A percentile compares a stretch with the other conserved stretches of the same genome.
phyloP scores from a whole-genome alignment of 2,113 vertebrate genomes.

The Tichodroma muraria region DNA sequence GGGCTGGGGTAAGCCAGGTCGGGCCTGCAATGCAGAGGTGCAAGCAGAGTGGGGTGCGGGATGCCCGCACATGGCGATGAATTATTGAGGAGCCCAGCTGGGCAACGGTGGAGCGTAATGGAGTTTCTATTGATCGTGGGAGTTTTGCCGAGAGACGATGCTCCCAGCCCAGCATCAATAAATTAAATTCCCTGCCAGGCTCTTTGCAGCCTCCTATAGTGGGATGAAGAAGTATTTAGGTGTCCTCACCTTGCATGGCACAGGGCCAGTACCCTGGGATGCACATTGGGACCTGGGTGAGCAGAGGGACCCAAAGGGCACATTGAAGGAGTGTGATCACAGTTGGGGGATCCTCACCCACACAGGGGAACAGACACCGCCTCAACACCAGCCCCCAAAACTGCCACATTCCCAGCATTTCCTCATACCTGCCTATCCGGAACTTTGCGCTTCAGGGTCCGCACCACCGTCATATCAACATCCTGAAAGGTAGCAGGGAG shows the following conservation, averaged over 20 bases:
- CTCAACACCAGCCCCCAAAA: not conserved
- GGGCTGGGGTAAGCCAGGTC: not conserved
- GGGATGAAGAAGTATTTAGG: not conserved
- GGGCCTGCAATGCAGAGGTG: conserved; percentile 44
- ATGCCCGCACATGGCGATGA: not conserved
- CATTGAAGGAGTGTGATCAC: not conserved
- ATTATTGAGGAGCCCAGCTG: conserved; percentile 57
- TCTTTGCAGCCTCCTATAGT: not conserved
- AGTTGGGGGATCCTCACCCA: not conserved
- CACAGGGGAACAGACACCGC: not conserved
- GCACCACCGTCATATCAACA: not conserved
- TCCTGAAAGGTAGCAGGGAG: conserved; percentile 14
- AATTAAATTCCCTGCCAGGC: conserved; percentile 25
- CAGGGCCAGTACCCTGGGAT: not conserved
- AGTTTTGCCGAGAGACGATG: conserved; percentile 21
- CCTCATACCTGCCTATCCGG: conserved; percentile 25
- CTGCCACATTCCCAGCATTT: not conserved
- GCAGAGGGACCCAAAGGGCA: not conserved
- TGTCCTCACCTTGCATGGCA: not conserved
- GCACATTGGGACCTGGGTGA: not conserved
- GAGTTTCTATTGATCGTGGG: conserved; percentile 51
- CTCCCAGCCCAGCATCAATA: conserved; percentile 28
- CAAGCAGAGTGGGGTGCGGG: not conserved
- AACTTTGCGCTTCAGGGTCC: conserved; percentile 38
- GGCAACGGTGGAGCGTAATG: conserved; percentile 26